Conservation (phyloP, 2,797 vertebrate genomes). For the Chelonia mydas region DNA sequence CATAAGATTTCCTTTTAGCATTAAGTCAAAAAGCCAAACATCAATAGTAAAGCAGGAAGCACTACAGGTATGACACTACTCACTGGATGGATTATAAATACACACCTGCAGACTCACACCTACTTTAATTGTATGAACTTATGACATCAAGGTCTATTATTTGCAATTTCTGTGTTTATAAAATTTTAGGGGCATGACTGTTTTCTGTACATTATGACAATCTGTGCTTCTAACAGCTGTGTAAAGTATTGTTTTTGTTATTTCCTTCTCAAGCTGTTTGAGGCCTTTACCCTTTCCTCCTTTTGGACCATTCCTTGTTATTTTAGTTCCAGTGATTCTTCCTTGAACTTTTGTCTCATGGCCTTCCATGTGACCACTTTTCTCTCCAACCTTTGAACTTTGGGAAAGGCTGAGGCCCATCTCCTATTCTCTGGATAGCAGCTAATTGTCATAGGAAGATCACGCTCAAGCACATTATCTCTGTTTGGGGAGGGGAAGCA, state of each 20-base stretch:
- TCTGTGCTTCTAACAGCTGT: neutral
- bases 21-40: neutral
- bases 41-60: neutral
- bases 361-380: neutral
- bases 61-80: accelerated
- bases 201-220: neutral
- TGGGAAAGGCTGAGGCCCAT: neutral
- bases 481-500: neutral
- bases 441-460: neutral
- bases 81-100: neutral
- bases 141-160: neutral
- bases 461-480: neutral
- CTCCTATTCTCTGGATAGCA: neutral
- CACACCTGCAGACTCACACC: neutral
- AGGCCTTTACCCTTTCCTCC: neutral
- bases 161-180: neutral
- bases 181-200: neutral
- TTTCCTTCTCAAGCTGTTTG: neutral
- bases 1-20: neutral
- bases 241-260: neutral
- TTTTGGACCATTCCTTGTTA: neutral
- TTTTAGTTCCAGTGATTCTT: neutral
- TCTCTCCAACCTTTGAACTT: neutral
- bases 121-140: neutral
- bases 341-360: neutral